Percentiles rank a stretch among this genome's conserved stretches.
phyloP scores from a whole-genome alignment of 37 sponge, comb jelly and placozoan genomes.

The Spongilla lacustris region DNA sequence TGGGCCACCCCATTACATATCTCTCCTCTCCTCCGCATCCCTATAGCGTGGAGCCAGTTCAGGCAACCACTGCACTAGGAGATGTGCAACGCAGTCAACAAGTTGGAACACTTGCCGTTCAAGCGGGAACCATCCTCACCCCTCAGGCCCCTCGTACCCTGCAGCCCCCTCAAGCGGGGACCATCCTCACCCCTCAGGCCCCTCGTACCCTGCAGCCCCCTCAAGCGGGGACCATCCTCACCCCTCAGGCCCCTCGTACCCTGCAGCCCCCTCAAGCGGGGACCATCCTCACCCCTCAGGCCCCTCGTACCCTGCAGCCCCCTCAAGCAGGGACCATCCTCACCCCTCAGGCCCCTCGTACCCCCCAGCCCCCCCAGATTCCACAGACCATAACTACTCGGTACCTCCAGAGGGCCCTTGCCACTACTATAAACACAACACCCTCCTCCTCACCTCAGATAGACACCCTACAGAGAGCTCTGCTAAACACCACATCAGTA shows the following conservation, averaged over 20 bases:
- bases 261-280: neutral
- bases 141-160: neutral
- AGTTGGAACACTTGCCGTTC: neutral
- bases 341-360: neutral
- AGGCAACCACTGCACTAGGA: neutral
- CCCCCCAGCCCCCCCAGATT: neutral
- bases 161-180: neutral
- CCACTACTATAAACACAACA: neutral
- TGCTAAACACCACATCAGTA: neutral
- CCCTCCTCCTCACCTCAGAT: neutral
- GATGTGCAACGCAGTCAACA: neutral
- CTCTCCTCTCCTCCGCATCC: neutral
- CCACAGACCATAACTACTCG: constrained; percentile 5
- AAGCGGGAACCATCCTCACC: neutral
- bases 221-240: neutral
- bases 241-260: neutral
- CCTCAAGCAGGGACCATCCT: neutral
- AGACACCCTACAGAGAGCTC: neutral
- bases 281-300: neutral
- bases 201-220: neutral
- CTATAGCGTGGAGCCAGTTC: neutral
- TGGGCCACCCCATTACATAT: neutral
- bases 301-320: neutral
- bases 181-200: neutral
- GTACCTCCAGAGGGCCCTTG: constrained; percentile 34